Evolutionary conservation across 2,113 vertebrate genomes (phyloP).

Genomic region (Alosa alosa): DNA sequence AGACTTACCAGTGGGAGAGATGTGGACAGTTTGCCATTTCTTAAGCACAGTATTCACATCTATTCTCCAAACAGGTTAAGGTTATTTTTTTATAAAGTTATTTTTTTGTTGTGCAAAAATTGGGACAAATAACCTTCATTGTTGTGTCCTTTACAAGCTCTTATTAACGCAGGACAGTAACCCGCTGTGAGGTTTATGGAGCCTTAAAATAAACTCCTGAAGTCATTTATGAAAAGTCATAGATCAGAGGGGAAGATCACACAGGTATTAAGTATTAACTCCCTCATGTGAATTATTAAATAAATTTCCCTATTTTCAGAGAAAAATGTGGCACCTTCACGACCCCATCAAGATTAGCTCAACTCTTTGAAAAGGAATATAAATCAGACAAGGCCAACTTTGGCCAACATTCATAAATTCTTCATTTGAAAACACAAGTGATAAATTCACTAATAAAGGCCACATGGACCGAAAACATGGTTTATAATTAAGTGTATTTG

Average conservation of each 20-base stretch:
- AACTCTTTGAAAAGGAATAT: background rate
- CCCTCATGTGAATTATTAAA: background rate
- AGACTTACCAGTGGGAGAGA: background rate
- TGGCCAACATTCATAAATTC: background rate
- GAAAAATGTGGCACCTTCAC: background rate
- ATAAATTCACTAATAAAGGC: background rate
- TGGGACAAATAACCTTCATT: background rate
- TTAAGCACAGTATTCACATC: background rate
- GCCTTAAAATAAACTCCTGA: background rate
- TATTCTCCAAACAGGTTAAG: background rate
- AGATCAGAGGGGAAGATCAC: conserved; percentile 1
- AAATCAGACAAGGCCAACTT: background rate
- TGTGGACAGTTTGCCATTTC: background rate
- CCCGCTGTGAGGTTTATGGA: background rate
- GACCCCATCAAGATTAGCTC: background rate
- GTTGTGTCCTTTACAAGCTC: background rate
- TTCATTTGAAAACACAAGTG: background rate
- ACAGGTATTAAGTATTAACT: conserved; percentile 15
- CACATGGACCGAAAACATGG: background rate
- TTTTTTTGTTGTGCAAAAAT: background rate
- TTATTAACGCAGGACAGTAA: background rate
- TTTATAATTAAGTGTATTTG: background rate
- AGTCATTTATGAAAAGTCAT: conserved; percentile 1
- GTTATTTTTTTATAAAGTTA: background rate
- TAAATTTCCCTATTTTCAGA: conserved; percentile 1